Evolutionary conservation across 2,797 vertebrate genomes (phyloP), one percentile per base, ranked within the genome.

Genomic region (Gymnodraco acuticeps): DNA sequence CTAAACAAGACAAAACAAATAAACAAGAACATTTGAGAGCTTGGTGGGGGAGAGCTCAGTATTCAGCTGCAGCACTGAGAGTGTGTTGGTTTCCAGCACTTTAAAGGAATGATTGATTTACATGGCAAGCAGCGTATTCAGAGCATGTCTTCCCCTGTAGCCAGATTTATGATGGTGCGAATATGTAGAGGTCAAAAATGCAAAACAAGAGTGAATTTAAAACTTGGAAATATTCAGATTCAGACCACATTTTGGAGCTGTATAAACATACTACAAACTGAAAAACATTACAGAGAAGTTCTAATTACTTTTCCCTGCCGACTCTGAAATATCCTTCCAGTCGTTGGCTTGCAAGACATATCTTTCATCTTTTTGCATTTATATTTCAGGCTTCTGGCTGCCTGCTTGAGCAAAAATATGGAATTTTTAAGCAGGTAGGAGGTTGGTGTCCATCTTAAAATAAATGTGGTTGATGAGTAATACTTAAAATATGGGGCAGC

Each of bases 31-130:
- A 43, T 42, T 53, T n/a, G 45, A 52, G 42, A 64, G 45, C 33
- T 59, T 17, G 47, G 55, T 13, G 47, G 19, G 11, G 8, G 43
- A 64, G 43, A 17, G 41, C 71, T 84, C 64, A 85, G 82, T 63
- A 64, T 89, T 79, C 70, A 71, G 72, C 11, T 3, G 56, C 70
- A 55, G 72, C 62, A 27, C 53, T 66, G 70, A 63, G 14, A 55
- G 58, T 81, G 61, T 75, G 69, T 27, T 54, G 70, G 66, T 68
- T 77, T 77, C 65, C 64, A 27, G 17, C 60, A 42, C 52, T 46
- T 38, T 64, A 45, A 70, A 86, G 72, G 64, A 80, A 72, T 86
- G 86, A 92, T 87, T 88, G 84, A 93, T 94, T 89, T 88, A 86
- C 84, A 90, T 90, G 78, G 64, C 77, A 73, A 86, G 71, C 50